Evolutionary conservation across 1,140 invertebrate genomes (phyloP).

Genomic region (Drosophila pseudoananassae): DNA sequence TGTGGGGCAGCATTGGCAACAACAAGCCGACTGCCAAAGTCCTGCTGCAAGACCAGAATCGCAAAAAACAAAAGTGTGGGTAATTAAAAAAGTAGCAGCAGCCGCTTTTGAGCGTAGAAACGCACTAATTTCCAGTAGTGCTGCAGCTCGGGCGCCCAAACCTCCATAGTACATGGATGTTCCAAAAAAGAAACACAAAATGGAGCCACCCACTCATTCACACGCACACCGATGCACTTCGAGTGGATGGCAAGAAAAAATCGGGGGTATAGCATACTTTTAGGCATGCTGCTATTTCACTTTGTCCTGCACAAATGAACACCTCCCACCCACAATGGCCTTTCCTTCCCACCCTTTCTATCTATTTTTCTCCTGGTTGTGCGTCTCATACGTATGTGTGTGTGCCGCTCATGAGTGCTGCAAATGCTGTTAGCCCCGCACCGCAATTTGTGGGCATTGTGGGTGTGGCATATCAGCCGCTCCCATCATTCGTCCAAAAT

Average conservation of each 20-base stretch:
- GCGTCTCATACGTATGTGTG: conserved; percentile 10
- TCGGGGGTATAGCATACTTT: conserved; percentile 66
- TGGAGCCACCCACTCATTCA: conserved; percentile 38
- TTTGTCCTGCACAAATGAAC: conserved; percentile 79
- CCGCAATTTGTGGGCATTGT: conserved; percentile 78
- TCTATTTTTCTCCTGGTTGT: background rate
- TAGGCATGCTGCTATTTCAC: conserved; percentile 81
- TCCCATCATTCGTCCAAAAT: conserved; percentile 74
- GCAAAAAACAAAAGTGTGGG: conserved; percentile 74
- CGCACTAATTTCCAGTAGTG: conserved; percentile 79
- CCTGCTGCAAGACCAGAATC: conserved; percentile 26
- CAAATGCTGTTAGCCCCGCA: conserved; percentile 72
- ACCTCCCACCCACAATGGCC: conserved; percentile 45
- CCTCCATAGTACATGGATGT: conserved; percentile 12
- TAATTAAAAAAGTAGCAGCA: conserved; percentile 80
- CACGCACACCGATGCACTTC: conserved; percentile 30
- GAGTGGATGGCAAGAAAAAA: conserved; percentile 38
- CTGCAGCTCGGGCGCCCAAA: conserved; percentile 18
- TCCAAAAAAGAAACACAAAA: conserved; percentile 54
- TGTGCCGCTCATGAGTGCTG: conserved; percentile 63
- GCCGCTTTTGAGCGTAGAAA: conserved; percentile 79
- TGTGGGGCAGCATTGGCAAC: conserved; percentile 21
- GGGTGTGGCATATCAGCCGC: conserved; percentile 75
- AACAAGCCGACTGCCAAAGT: conserved; percentile 58
- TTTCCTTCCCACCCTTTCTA: background rate